A percentile compares a stretch with the other conserved stretches of the same genome.
Evolutionary conservation across 2,113 vertebrate species (phyloP).

Genomic region (Gallinago undulata): DNA sequence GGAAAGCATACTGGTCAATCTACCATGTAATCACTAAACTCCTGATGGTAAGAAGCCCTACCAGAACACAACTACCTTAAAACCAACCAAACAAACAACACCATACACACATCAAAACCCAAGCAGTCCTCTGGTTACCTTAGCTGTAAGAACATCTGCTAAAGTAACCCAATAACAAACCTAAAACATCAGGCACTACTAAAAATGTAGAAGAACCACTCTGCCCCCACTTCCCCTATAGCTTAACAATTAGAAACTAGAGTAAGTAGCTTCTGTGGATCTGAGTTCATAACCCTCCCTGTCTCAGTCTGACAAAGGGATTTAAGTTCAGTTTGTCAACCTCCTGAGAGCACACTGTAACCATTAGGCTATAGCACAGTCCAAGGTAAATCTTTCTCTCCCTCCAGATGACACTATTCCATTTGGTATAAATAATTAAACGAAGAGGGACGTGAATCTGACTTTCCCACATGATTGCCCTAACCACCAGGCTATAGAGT

Average conservation of each 20-base stretch:
- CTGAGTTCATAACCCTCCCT: not conserved
- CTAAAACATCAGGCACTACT: not conserved
- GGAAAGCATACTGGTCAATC: not conserved
- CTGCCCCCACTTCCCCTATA: rapidly evolving
- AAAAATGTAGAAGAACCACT: not conserved
- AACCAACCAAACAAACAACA: not conserved
- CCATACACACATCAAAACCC: not conserved
- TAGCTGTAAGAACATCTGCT: not conserved
- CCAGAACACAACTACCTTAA: not conserved
- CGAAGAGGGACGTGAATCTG: slow-evolving; percentile 12
- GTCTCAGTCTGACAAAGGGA: not conserved
- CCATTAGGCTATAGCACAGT: not conserved
- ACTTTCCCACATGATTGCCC: slow-evolving; percentile 37
- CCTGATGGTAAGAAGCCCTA: not conserved
- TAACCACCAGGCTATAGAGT: slow-evolving; percentile 52
- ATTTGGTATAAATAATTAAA: slow-evolving; percentile 67
- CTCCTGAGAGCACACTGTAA: slow-evolving; percentile 5
- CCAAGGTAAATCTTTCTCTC: slow-evolving; percentile 21
- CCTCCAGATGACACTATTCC: slow-evolving; percentile 38
- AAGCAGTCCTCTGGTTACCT: not conserved
- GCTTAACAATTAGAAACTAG: not conserved
- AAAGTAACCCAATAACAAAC: not conserved
- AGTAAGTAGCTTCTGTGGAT: not conserved
- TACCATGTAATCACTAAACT: not conserved
- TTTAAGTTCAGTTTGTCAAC: not conserved